These are phyloP conservation scores for Adelosebastes latens DNA, from an alignment of 2,797 vertebrate species.

Conservation along the genomic window DNA sequence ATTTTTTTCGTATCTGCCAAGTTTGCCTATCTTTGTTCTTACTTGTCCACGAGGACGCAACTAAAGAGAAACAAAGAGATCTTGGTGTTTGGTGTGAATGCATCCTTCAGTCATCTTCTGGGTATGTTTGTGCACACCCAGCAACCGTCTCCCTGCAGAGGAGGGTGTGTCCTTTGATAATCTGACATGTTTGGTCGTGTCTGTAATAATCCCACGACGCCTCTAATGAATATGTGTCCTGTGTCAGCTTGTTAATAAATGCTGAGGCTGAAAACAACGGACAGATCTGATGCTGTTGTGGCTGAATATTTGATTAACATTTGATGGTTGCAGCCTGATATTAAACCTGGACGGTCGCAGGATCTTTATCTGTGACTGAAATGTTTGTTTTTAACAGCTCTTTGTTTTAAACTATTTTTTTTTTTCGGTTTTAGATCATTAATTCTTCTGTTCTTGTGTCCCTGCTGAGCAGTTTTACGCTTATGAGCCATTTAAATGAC, in stretches of 20 bases:
- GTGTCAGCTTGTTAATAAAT: conserved; percentile 14
- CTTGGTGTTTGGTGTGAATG: not conserved
- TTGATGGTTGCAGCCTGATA: not conserved
- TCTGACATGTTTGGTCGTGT: conserved; percentile 49
- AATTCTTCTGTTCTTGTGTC: not conserved
- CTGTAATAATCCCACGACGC: conserved; percentile 14
- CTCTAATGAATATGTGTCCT: not conserved
- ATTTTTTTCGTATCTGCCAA: not conserved
- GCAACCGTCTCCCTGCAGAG: conserved; percentile 26
- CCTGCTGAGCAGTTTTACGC: not conserved
- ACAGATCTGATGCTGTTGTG: not conserved
- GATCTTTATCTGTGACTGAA: not conserved
- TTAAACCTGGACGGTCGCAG: not conserved
- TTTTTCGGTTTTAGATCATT: not conserved
- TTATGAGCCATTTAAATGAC: not conserved
- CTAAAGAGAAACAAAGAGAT: not conserved
- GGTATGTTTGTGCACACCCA: not conserved
- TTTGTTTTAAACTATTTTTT: not conserved
- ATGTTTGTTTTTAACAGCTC: not conserved
- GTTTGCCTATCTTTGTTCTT: not conserved
- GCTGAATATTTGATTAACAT: not conserved
- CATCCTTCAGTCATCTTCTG: too few species aligned
- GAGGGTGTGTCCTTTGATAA: conserved; percentile 21
- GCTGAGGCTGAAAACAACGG: not conserved
- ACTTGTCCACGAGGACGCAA: not conserved